Base-by-base conservation (phyloP, 2,888 invertebrate genomes). In the Tridacna gigas region DNA sequence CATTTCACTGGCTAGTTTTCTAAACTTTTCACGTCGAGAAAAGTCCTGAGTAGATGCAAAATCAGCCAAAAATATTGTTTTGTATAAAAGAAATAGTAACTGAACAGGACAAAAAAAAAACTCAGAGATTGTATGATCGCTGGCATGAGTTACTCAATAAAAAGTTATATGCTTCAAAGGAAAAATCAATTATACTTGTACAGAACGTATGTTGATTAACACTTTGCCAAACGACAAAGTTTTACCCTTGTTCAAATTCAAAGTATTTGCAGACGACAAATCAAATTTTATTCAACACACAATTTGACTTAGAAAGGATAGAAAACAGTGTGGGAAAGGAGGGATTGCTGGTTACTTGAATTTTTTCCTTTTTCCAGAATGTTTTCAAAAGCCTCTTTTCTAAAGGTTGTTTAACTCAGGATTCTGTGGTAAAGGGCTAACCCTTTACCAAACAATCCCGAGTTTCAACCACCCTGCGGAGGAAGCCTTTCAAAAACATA, bases 171-270 rank as follows among this genome's bases (percentile, higher is more conserved):
- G 56, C 18, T n/a, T 2, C 56, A 56, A 18, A 18, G n/a, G 9
- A 56, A 56, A 9, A 56, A 56, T 4, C 3, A 56, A 56, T n/a
- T 18, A 56, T 56, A 56, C 18, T 2, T 5, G n/a, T 20, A 20
- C 1, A 18, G 9, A 9, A 20, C n/a, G 9, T 22, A 22, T 65
- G 22, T 22, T 25, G 13, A 25, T 65, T 12, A 25, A 3, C 65
- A 4, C 65, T 65, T 65, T 65, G 12, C 65, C 65, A 65, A 65
- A 65, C 22, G 65, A 13, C 65, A 65, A 65, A 56, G 12, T 65
- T 65, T 3, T 65, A n/a, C n/a, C 15, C n/a, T 1, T 20, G n/a
- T 25, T 18, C 65, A 65, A 15, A 20, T 65, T 65, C 13, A 65
- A 65, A 25, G 65, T n/a, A 15, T 20, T 25, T 65, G 65, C 65